Evolutionary conservation across 1,140 invertebrate genomes (phyloP).

Genomic region (Metopolophium dirhodum): DNA sequence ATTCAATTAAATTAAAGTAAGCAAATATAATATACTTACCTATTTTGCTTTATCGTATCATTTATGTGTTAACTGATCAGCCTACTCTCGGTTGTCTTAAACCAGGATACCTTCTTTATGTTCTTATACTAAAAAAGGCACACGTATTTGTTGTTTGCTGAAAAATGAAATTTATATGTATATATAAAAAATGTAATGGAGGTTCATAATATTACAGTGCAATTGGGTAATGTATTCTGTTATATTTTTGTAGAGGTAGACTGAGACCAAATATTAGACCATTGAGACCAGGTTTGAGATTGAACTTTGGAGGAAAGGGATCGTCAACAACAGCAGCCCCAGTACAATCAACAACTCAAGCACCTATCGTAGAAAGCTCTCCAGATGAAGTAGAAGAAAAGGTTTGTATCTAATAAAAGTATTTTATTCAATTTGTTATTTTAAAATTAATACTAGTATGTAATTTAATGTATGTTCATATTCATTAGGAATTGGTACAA

Average conservation of each 20-base stretch:
- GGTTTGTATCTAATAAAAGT: background rate
- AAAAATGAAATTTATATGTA: too few relatives aligned
- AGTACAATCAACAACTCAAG: conserved; percentile 22
- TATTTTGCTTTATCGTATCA: too few relatives aligned
- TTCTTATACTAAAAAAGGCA: too few relatives aligned
- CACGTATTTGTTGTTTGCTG: too few relatives aligned
- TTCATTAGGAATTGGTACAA: conserved; percentile 13
- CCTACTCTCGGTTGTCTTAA: too few relatives aligned
- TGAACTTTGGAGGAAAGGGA: conserved; percentile 26
- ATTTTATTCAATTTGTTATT: background rate
- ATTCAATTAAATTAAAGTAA: background rate
- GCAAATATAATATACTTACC: background rate
- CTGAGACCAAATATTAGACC: conserved; percentile 49
- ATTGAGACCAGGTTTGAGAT: conserved; percentile 46
- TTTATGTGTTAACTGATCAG: too few relatives aligned
- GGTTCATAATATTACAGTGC: background rate
- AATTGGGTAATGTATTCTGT: background rate
- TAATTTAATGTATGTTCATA: background rate
- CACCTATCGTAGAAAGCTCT: conserved; percentile 6
- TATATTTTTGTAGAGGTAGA: conserved; percentile 17
- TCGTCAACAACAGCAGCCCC: background rate
- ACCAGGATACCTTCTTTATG: too few relatives aligned
- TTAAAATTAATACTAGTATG: background rate
- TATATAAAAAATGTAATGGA: too few relatives aligned
- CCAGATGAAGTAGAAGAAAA: conserved; percentile 32